These are phyloP conservation scores for Colletes latitarsis DNA, from an alignment of 1,140 invertebrate genomes.

Conservation along the genomic window DNA sequence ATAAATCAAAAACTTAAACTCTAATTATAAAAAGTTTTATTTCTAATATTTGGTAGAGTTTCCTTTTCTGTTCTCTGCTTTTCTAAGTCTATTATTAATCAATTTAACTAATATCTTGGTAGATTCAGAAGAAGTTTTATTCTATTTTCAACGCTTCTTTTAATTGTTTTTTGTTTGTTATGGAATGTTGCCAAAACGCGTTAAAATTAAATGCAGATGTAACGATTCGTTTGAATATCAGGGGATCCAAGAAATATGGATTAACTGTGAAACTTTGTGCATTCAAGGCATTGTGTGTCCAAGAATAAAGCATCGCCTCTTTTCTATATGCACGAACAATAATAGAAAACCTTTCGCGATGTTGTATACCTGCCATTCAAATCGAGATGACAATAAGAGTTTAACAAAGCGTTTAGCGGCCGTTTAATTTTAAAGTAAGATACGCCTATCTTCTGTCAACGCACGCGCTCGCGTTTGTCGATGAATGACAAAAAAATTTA, in stretches of 20 bases:
- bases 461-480: not conserved
- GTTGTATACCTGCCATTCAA: not conserved
- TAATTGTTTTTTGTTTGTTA: no score
- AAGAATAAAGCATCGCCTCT: not conserved
- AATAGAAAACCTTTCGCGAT: not conserved
- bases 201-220: not conserved
- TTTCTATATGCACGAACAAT: not conserved
- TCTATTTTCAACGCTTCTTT: no score
- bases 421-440: slow-evolving; percentile 35
- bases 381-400: slow-evolving; percentile 9
- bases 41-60: no score
- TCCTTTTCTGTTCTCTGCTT: no score
- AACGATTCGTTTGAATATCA: not conserved
- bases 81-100: no score
- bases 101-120: no score
- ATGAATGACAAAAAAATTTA: slow-evolving; percentile 6
- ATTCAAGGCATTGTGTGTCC: not conserved
- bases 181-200: not conserved
- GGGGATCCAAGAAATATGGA: not conserved
- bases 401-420: not conserved
- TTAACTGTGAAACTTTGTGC: not conserved
- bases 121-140: no score
- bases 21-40: no score
- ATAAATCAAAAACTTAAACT: no score
- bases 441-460: not conserved